Conservation (phyloP, 2,113 vertebrate species). For the Synodontis membranacea region DNA sequence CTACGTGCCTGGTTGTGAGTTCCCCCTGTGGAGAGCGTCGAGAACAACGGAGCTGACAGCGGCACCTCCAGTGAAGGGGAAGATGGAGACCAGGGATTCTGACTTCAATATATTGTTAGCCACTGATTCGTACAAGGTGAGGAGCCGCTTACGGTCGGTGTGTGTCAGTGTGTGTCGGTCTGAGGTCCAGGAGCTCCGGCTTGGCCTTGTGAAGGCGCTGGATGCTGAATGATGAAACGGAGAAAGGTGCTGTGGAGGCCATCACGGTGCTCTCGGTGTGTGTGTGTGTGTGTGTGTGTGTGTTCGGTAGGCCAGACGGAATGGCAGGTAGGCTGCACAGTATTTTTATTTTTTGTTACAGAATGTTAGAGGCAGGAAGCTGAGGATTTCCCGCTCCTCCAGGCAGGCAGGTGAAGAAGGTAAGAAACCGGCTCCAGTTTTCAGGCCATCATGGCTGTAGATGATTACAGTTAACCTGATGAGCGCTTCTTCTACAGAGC, state of each 20-base stretch:
- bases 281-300: not conserved
- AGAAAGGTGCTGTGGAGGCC: constrained; percentile 75
- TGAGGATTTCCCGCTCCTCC: not conserved
- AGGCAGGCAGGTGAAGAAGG: not conserved
- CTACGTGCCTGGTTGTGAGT: constrained; percentile 59
- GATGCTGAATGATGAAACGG: constrained; percentile 45
- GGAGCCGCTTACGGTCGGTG: not conserved
- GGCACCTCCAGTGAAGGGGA: constrained; percentile 65
- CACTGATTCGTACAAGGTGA: constrained; percentile 95
- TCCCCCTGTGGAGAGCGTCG: constrained; percentile 48
- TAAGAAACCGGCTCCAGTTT: not conserved
- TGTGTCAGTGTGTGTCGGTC: no score
- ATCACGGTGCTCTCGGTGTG: constrained; percentile 49
- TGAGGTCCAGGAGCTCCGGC: not conserved
- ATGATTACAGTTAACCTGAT: not conserved
- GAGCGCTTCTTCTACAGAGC: not conserved
- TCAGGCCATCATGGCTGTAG: not conserved
- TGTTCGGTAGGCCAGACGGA: constrained; percentile 56
- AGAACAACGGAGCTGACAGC: constrained; percentile 68
- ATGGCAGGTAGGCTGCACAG: constrained; percentile 42
- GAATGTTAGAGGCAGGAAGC: not conserved
- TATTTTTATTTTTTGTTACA: not conserved
- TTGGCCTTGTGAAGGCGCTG: not conserved
- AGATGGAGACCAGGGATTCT: constrained; percentile 84
- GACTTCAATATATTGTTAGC: constrained; percentile 89